Percentiles rank a stretch among this genome's conserved stretches.
phyloP scores from a whole-genome alignment of 2,797 vertebrate species.

The Tragopan temminckii region DNA sequence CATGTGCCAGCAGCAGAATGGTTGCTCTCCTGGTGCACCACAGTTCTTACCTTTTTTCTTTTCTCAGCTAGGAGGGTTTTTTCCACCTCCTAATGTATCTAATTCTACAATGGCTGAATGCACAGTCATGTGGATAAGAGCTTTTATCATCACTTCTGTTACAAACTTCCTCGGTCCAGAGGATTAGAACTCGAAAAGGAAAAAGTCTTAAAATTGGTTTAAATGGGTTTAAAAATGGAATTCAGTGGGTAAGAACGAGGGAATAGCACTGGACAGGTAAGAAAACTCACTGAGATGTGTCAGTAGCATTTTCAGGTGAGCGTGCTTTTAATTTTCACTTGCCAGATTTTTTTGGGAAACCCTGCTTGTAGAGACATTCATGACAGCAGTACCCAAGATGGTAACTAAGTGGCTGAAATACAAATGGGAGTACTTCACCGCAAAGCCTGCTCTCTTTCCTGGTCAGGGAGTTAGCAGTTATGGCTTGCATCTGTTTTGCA shows the following conservation, averaged over 20 bases:
- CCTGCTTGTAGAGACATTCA: not conserved
- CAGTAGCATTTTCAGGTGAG: not conserved
- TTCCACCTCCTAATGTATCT: not conserved
- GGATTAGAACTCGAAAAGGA: slow-evolving; percentile 14
- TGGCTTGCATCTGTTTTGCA: not conserved
- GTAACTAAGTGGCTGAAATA: not conserved
- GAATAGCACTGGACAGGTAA: not conserved
- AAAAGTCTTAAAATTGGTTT: slow-evolving; percentile 17
- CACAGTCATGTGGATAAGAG: slow-evolving; percentile 10
- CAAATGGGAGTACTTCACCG: not conserved
- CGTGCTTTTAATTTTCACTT: slow-evolving; percentile 18
- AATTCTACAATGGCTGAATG: not conserved
- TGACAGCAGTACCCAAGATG: not conserved
- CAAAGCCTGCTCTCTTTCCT: not conserved
- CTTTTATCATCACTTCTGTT: slow-evolving; percentile 49
- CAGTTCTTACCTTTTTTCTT: not conserved
- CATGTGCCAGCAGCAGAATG: not conserved
- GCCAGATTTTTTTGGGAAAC: not conserved
- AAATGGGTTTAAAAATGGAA: slow-evolving; percentile 43
- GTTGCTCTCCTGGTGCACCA: not conserved
- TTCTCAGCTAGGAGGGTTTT: slow-evolving; percentile 1
- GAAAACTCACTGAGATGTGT: not conserved
- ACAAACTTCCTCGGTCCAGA: not conserved
- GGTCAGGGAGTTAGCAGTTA: not conserved
- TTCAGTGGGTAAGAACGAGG: not conserved